Percentiles rank a stretch among this genome's conserved stretches.
These are phyloP conservation scores for Caenorhabditis sp. DNA, from an alignment of 2,888 invertebrate species.

Conservation along the genomic window DNA sequence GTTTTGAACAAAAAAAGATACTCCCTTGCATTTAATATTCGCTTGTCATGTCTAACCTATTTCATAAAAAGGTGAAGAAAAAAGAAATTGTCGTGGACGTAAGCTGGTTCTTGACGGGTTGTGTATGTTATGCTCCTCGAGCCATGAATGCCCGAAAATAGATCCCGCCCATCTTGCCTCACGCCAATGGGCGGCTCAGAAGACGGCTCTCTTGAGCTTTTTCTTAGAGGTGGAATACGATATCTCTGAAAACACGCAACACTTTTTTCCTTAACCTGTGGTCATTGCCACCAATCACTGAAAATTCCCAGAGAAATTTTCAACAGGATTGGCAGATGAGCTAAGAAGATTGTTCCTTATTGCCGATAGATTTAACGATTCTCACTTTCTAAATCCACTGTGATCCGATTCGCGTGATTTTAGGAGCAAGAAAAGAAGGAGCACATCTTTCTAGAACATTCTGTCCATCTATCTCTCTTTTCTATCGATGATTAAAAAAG, in stretches of 20 bases:
- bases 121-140: constrained; percentile 58
- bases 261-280: background rate
- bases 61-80: constrained; percentile 15
- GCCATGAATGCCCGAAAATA: constrained; percentile 62
- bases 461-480: constrained; percentile 5
- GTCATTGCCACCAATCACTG: background rate
- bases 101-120: constrained; percentile 47
- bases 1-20: constrained; percentile 29
- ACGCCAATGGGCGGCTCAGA: constrained; percentile 57
- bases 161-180: constrained; percentile 53
- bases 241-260: constrained; percentile 22
- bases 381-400: constrained; percentile 22
- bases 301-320: background rate
- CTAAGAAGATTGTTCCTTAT: constrained; percentile 28
- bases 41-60: constrained; percentile 10
- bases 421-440: constrained; percentile 10
- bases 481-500: constrained; percentile 24
- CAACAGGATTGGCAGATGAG: background rate
- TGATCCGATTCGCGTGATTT: constrained; percentile 32
- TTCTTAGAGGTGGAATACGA: constrained; percentile 58
- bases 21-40: constrained; percentile 28
- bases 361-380: constrained; percentile 3
- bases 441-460: constrained; percentile 7
- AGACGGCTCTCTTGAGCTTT: constrained; percentile 35
- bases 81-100: constrained; percentile 30